Evolutionary conservation across 2,113 vertebrate species (phyloP), one percentile per base, ranked within the genome.

Genomic region (Ptilonorhynchus violaceus): DNA sequence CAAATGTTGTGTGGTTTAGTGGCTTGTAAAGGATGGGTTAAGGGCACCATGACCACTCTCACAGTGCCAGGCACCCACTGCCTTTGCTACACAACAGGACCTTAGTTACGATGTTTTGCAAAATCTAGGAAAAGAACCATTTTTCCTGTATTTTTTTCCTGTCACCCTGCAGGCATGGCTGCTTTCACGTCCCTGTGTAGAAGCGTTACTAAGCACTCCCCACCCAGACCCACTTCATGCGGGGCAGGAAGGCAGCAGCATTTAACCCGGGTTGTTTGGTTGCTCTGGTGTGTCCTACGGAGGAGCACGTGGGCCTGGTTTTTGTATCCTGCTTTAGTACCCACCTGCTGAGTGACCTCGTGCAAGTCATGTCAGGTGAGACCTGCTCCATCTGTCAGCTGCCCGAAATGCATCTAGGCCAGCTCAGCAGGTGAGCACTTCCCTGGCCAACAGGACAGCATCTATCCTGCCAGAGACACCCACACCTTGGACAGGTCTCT

Each of bases 1-100:
- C 41, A 95, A 96, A 85, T 49, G 55, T 69, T 77, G 28, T 39
- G 33, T 89, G 77, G 49, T 64, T 91, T 79, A 73, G 73, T 37
- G 44, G 41, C 62, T 95, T 91, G 16, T 49, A 70, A 52, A 78
- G 44, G 64, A 72, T 27, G 0, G 0, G 52, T 87, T 92, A 78
- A 78, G 80, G 69, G 91, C 77, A 89, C 76, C 67, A 35, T 49
- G 62, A 76, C 73, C 77, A 95, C 44, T 78, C 35, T 66, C 23
- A 78, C 25, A 52, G n/a, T 30, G 33, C 44, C 84, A 87, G 35
- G 60, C 33, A 88, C 84, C 69, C 66, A 47, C 72, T 78, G 81
- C 39, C 60, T 60, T 91, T 78, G 56, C 44, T 78, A 15, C 22
- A 70, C 47, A 81, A 44, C 30, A 74, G 3, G 20, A 67, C 55